Base-by-base conservation (phyloP, 53 echinoderm and acorn worm genomes). In the Echinarachnius parma region DNA sequence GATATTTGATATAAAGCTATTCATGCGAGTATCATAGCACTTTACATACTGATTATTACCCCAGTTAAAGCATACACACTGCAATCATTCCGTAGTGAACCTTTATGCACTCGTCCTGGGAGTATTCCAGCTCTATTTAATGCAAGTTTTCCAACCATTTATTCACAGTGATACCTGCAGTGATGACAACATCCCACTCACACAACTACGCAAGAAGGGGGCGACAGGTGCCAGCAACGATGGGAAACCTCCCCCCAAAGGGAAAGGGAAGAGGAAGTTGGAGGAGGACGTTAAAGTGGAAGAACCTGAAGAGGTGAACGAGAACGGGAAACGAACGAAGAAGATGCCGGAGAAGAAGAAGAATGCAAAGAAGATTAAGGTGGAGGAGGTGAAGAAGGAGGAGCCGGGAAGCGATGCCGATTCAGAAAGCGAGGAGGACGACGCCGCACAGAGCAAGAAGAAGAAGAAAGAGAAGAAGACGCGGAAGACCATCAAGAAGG, bases 391-490 rank as follows among this genome's bases (percentile, higher is more conserved):
- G 0, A 35, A 34, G 70, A 57, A 57, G 28, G 70, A 69, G 36
- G 53, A 69, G n/a, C 34, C 18, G 24, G 70, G 70, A 31, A 69
- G 70, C 15, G 70, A 69, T 69, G 70, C 70, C 4, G 70, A 69
- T 34, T 69, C 70, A 4, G 70, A 69, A 16, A 69, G 70, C 16
- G 70, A 69, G 70, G 70, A 69, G 53, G 70, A 69, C 14, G 70
- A 34, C 24, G 33, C 20, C 21, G 4, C 33, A 1, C 31, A 34
- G 33, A 32, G 53, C 14, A 69, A 69, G 23, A 69, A 69, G 70
- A 69, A 69, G 35, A 69, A 69, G 53, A 69, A 52, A 16, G 70
- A 69, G 24, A 69, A 53, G 70, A 69, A 53, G 24, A 53, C 34
- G 9, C 35, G 53, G 23, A 69, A 53, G 54, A 53, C 24, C 31